Conservation (phyloP, 2,888 invertebrate genomes). For the Chymomyza caudatula region DNA sequence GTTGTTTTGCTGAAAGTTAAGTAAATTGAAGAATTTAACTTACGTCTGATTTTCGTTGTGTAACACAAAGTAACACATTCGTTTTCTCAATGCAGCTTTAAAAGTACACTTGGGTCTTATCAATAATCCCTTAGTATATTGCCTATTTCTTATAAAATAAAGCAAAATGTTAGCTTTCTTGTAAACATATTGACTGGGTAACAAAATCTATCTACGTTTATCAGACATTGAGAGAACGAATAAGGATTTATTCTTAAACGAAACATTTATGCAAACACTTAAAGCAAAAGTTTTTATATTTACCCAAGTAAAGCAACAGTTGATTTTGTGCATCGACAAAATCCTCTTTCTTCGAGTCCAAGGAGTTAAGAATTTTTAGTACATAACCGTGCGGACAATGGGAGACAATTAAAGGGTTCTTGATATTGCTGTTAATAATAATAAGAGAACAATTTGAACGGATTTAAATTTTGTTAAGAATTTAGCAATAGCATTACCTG, state of each 20-base stretch:
- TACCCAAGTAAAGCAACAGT: conserved; percentile 85
- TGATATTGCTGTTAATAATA: conserved; percentile 77
- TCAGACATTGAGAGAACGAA: no score
- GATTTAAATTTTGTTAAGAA: no score
- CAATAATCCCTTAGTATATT: no score
- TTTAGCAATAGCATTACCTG: no score
- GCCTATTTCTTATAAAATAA: no score
- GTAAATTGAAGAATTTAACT: not conserved
- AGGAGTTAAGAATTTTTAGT: conserved; percentile 89
- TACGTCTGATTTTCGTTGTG: no score
- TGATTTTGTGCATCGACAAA: conserved; percentile 87
- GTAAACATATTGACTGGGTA: no score
- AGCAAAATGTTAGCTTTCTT: no score
- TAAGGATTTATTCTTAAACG: not conserved
- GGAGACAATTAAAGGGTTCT: conserved; percentile 81
- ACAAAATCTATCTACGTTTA: no score
- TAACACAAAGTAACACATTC: no score
- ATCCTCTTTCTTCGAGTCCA: conserved; percentile 85
- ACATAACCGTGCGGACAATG: conserved; percentile 84
- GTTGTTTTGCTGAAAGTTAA: conserved; percentile 79
- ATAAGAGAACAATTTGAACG: not conserved
- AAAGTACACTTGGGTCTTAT: no score
- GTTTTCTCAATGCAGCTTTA: no score
- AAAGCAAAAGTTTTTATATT: conserved; percentile 65
- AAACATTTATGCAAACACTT: conserved; percentile 12